Evolutionary conservation across 2,113 vertebrate genomes (phyloP), one percentile per base, ranked within the genome.

Genomic region (Callipepla californica): DNA sequence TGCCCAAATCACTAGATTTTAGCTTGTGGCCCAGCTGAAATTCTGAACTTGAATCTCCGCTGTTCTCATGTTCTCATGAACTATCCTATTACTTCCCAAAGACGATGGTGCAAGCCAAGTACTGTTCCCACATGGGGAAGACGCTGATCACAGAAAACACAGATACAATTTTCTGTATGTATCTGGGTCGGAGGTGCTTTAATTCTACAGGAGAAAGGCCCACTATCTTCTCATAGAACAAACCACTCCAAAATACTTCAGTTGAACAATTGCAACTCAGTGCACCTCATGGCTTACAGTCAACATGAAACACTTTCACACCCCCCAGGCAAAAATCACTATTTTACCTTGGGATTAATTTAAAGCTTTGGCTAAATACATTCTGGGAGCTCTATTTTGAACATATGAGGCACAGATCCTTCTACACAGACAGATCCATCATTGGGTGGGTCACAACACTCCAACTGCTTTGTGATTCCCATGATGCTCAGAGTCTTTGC

Each of bases 61-160:
- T 68, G 28, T 47, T 25, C 62, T 62, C 2, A 0, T 62, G 23
- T 40, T 30, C 62, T 62, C 2, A 0, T 23, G 51, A 36, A 59
- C 7, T 32, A 72, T 36, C 19, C 30, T 48, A 48, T 42, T 15
- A 51, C 13, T 65, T 58, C 1, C 0, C n/a, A 47, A 45, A 53
- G 30, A 11, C n/a, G 28, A 8, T 16, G 13, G 20, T 30, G 13
- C n/a, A 7, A 19, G 22, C 23, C 1, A 0, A 16, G 28, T 7
- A 17, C 23, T 20, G 9, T 8, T 28, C 36, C 8, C 48, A 23
- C 2, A 0, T 22, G 34, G 34, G 57, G 65, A 70, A 48, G 42
- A 32, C 58, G 57, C 23, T 48, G 30, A 34, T 77, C 30, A 32
- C 8, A 47, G 38, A 47, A 74, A 61, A 36, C n/a, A 62, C 15